phyloP scores from a whole-genome alignment of 2,797 vertebrate genomes.

The Coregonus sp. region DNA sequence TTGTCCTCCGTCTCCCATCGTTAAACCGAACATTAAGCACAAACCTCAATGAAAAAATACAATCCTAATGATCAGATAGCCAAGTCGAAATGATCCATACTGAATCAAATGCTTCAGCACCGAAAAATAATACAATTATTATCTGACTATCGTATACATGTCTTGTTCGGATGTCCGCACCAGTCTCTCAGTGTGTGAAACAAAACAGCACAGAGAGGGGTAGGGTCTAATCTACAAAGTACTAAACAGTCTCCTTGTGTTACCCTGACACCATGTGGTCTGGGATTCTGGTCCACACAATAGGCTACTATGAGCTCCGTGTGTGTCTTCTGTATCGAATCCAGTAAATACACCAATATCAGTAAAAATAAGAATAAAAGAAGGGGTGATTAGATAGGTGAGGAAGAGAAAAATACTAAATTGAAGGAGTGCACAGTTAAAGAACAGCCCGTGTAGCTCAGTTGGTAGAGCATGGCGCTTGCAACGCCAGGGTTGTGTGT shows the following conservation, averaged over 20 bases:
- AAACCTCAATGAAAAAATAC: not conserved
- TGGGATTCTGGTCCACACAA: not conserved
- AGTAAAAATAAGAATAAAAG: no score
- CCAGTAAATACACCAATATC: no score
- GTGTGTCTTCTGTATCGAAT: no score
- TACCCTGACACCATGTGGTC: slow-evolving; percentile 15
- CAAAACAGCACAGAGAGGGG: not conserved
- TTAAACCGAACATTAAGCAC: not conserved
- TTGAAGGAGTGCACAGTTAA: no score
- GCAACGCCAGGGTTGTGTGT: no score
- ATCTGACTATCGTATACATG: not conserved
- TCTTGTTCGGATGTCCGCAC: not conserved
- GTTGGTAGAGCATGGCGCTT: no score
- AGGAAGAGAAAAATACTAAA: no score
- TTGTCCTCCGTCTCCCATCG: slow-evolving; percentile 56
- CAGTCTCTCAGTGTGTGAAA: not conserved
- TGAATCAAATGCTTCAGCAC: not conserved
- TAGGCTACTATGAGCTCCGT: no score
- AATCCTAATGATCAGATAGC: not conserved
- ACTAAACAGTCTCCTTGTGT: not conserved
- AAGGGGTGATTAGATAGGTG: no score
- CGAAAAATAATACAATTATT: no score
- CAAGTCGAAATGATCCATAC: not conserved
- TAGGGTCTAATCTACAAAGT: not conserved
- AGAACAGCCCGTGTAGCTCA: no score